Percentiles rank a stretch among this genome's conserved stretches.
phyloP scores from a whole-genome alignment of 1,140 invertebrate genomes.

The Tetraneura akinire region DNA sequence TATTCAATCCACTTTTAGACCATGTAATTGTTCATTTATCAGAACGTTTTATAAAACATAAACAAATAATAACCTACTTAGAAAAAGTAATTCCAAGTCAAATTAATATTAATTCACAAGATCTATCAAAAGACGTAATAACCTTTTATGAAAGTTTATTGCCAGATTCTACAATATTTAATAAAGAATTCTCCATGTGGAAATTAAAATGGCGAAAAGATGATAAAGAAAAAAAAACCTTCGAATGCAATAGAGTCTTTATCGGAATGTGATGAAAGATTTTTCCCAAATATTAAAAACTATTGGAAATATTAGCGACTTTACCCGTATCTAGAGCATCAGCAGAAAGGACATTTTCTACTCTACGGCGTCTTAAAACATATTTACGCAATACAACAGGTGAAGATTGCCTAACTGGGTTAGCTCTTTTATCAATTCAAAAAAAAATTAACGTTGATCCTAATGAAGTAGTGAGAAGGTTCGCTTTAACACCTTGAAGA shows the following conservation, averaged over 20 bases:
- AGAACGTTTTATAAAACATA: not conserved
- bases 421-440: not conserved
- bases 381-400: not conserved
- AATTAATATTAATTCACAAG: not conserved
- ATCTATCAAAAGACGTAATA: not conserved
- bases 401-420: not conserved
- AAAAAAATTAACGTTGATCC: not conserved
- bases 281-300: not conserved
- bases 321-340: not conserved
- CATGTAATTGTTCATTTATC: not conserved
- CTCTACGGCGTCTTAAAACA: not conserved
- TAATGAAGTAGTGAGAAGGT: not conserved
- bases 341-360: not conserved
- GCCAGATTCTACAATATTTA: not conserved
- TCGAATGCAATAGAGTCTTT: not conserved
- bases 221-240: not conserved
- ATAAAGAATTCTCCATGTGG: not conserved
- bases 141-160: conserved; percentile 1
- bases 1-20: not conserved
- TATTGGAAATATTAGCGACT: not conserved
- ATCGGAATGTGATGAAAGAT: not conserved
- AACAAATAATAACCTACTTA: not conserved
- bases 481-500: too few relatives aligned
- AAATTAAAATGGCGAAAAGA: not conserved
- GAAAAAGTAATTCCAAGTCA: conserved; percentile 2